Conservation (phyloP, 2,113 vertebrate species). For the Artemisiospiza belli region DNA sequence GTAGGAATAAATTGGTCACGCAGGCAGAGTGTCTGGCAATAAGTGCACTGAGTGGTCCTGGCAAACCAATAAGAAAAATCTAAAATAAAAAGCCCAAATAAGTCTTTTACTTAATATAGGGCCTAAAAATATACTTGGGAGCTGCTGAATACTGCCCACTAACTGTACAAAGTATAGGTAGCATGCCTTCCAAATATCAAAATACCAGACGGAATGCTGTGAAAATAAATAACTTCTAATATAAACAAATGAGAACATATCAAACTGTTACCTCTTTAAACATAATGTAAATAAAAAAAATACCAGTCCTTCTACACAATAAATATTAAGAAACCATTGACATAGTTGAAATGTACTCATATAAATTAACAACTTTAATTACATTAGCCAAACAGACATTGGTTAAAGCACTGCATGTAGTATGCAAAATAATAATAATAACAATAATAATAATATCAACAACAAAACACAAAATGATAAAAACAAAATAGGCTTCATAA, state of each 20-base stretch:
- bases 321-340: conserved; percentile 89
- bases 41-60: conserved; percentile 64
- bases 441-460: conserved; percentile 74
- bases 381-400: conserved; percentile 84
- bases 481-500: conserved; percentile 81
- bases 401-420: conserved; percentile 84
- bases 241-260: conserved; percentile 87
- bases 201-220: conserved; percentile 83
- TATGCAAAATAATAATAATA: conserved; percentile 77
- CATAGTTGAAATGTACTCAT: conserved; percentile 88
- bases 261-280: conserved; percentile 87
- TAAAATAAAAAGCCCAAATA: conserved; percentile 73
- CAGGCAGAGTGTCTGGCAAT: conserved; percentile 59
- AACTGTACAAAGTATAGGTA: conserved; percentile 85
- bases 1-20: conserved; percentile 61
- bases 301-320: conserved; percentile 88
- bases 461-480: conserved; percentile 76
- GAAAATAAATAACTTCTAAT: conserved; percentile 89
- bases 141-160: conserved; percentile 83
- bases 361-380: conserved; percentile 91
- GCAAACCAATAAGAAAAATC: conserved; percentile 71
- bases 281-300: conserved; percentile 87
- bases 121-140: conserved; percentile 79
- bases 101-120: conserved; percentile 78
- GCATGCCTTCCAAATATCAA: conserved; percentile 86